Conservation (phyloP, 2,113 vertebrate species). For the Tapirus terrestris region DNA sequence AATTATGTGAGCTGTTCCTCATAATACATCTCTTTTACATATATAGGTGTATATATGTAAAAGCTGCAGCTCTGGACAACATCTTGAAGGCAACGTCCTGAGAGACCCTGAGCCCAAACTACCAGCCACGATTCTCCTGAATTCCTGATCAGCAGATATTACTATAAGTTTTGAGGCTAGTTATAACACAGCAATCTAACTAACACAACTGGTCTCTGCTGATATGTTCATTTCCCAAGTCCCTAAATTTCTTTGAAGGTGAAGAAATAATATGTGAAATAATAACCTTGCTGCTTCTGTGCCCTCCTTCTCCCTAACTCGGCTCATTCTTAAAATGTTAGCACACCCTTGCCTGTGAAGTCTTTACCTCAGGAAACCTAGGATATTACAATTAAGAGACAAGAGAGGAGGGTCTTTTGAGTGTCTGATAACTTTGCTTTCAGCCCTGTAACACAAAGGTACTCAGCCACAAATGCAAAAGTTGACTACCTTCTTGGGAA, state of each 20-base stretch:
- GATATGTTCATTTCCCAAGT: neutral
- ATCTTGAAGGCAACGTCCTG: neutral
- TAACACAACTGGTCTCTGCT: neutral
- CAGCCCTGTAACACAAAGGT: neutral
- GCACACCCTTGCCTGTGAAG: neutral
- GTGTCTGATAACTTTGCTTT: neutral
- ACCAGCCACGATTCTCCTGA: neutral
- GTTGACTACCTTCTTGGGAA: neutral
- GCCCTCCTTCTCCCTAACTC: neutral
- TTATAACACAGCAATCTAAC: neutral
- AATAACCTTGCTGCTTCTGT: neutral
- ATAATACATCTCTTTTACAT: too few species aligned
- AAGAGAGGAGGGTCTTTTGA: neutral
- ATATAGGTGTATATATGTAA: too few species aligned
- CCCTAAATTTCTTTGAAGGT: slow-evolving; percentile 10
- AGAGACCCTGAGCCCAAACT: neutral
- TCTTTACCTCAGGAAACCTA: neutral
- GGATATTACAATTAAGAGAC: neutral
- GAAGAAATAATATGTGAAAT: neutral
- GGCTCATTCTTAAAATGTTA: slow-evolving; percentile 1
- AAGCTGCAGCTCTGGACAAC: neutral
- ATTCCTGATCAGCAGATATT: neutral
- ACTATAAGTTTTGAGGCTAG: neutral
- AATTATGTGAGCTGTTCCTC: too few species aligned
- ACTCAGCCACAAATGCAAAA: neutral